Percentiles rank a stretch among this genome's conserved stretches.
phyloP scores from a whole-genome alignment of 1,140 invertebrate genomes.

The Paralvinella palmiformis region DNA sequence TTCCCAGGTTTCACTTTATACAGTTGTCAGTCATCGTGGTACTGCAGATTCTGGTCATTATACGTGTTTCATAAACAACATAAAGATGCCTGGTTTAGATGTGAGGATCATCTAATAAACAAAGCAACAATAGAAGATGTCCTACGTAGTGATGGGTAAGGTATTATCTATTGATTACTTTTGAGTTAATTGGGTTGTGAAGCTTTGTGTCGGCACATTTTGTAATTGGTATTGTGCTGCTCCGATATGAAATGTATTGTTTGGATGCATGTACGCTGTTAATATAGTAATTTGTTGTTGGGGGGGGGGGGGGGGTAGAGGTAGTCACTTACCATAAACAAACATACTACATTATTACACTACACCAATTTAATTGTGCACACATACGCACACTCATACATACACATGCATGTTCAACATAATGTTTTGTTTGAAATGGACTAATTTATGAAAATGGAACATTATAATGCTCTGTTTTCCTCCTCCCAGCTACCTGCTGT shows the following conservation, averaged over 20 bases:
- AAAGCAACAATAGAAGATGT: constrained; percentile 81
- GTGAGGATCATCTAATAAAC: constrained; percentile 91
- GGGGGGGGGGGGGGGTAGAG: neutral
- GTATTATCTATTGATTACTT: no score
- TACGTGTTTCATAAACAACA: constrained; percentile 88
- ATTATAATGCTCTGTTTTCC: constrained; percentile 10
- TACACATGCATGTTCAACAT: neutral
- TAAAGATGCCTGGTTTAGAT: constrained; percentile 90
- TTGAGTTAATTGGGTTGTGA: no score
- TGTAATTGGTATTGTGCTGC: neutral
- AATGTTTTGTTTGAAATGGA: neutral
- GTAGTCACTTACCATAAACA: no score
- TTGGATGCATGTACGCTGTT: neutral
- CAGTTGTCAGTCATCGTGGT: constrained; percentile 92
- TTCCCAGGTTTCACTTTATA: constrained; percentile 88
- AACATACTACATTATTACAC: no score
- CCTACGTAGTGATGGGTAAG: constrained; percentile 87
- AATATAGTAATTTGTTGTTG: neutral
- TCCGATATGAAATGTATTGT: neutral
- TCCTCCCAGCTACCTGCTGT: constrained; percentile 74
- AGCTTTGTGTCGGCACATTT: no score
- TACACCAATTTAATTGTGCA: neutral
- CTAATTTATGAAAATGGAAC: neutral
- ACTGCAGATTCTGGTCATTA: constrained; percentile 91
- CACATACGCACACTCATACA: neutral